phyloP scores from a whole-genome alignment of 2,888 invertebrate species.

The Pandemis heparana region DNA sequence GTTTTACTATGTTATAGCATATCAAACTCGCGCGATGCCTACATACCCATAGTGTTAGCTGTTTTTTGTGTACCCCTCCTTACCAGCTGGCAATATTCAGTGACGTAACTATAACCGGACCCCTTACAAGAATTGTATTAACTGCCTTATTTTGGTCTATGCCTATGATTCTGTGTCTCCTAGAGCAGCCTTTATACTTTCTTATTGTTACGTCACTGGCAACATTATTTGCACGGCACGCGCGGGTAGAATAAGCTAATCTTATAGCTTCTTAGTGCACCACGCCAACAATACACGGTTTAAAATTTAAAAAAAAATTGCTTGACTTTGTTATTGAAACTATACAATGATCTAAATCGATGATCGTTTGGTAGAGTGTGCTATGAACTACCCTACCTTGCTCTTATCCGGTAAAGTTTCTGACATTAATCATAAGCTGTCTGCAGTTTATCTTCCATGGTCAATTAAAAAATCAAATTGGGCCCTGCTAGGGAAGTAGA shows the following conservation, averaged over 20 bases:
- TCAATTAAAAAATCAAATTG: no score
- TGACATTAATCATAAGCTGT: not conserved
- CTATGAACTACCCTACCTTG: not conserved
- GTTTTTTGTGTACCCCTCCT: slow-evolving; percentile 15
- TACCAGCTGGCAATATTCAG: not conserved
- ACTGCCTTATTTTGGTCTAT: no score
- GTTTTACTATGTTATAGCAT: not conserved
- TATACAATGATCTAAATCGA: not conserved
- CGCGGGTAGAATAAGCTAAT: not conserved
- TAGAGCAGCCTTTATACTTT: no score
- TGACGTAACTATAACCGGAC: no score
- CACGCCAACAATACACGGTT: not conserved
- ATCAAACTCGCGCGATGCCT: slow-evolving; percentile 13
- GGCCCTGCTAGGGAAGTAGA: not conserved
- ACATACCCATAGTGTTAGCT: slow-evolving; percentile 3
- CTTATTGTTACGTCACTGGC: no score
- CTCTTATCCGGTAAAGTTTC: not conserved
- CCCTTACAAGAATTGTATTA: no score
- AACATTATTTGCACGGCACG: not conserved
- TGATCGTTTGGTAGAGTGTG: not conserved
- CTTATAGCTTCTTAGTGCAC: not conserved
- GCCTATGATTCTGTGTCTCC: no score
- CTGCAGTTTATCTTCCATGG: no score
- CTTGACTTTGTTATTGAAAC: no score
- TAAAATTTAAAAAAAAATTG: not conserved